A percentile compares a stretch with the other conserved stretches of the same genome.
phyloP scores from a whole-genome alignment of 1,140 invertebrate species.

The Leguminivora glycinivorella region DNA sequence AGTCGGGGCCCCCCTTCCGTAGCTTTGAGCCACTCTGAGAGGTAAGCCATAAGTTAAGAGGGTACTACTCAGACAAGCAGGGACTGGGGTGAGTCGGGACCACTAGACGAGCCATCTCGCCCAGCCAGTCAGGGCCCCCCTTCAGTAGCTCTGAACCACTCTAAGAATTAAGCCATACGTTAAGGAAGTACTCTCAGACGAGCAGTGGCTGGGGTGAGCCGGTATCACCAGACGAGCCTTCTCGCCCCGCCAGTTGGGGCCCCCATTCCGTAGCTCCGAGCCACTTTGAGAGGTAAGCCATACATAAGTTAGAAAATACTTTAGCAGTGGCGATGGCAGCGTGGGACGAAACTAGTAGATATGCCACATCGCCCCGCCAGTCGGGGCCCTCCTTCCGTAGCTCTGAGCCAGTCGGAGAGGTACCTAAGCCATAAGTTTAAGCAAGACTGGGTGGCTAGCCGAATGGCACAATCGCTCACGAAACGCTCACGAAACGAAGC shows the following conservation, averaged over 20 bases:
- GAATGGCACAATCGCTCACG: too few relatives aligned
- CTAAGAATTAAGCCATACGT: constrained; percentile 51
- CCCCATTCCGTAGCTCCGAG: constrained; percentile 58
- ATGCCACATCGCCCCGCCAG: constrained; percentile 48
- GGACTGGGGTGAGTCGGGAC: constrained; percentile 58
- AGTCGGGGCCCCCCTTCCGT: constrained; percentile 48
- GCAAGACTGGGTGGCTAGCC: too few relatives aligned
- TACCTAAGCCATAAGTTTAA: constrained; percentile 43
- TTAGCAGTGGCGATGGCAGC: constrained; percentile 48
- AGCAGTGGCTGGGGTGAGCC: constrained; percentile 62
- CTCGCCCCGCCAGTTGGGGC: constrained; percentile 31
- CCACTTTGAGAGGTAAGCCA: constrained; percentile 57
- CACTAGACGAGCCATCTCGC: constrained; percentile 57
- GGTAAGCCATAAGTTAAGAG: constrained; percentile 39
- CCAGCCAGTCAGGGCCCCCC: constrained; percentile 49
- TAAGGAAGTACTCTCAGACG: constrained; percentile 45
- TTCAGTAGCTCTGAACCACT: constrained; percentile 56
- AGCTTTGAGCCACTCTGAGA: constrained; percentile 63
- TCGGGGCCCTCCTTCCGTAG: constrained; percentile 50
- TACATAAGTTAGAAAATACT: neutral
- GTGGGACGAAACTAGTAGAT: constrained; percentile 64
- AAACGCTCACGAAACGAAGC: too few relatives aligned
- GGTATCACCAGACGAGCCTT: constrained; percentile 52
- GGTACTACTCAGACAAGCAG: constrained; percentile 56
- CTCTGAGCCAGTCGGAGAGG: constrained; percentile 64